Evolutionary conservation across 2,888 invertebrate genomes (phyloP), one percentile per base, ranked within the genome.

Genomic region (Mythimna pallens): DNA sequence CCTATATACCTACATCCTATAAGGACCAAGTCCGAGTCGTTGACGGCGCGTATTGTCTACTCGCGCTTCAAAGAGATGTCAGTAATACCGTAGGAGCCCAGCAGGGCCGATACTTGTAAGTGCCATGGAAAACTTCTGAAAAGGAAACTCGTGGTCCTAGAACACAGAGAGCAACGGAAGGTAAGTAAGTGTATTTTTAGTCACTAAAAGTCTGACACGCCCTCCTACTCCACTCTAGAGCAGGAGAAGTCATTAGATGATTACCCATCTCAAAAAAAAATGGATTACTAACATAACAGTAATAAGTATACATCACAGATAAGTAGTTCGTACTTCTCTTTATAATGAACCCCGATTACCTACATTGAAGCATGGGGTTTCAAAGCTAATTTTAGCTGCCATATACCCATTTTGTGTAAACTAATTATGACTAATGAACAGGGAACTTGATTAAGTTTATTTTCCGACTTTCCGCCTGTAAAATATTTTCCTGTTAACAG

Each of bases 401-500:
- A 76, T 50, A 30, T 65, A 73, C 66, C n/a, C 54, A 22, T 36
- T 57, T 36, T 34, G 8, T 57, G 0, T 55, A 25, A 36, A 57
- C 14, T 22, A 76, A 73, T 47, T 30, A 55, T 14, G 20, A 4
- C 14, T 52, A 52, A 52, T n/a, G 20, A 52, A 52, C 10, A 55
- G 25, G 22, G 12, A 12, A 20, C 22, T 34, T 34, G 0, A 25
- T 17, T 54, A 25, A 14, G 7, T 59, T 40, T 63, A 54, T 34
- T 62, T 43, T 10, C 50, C n/a, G 8, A 65, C 10, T 66, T 22
- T 22, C 36, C 6, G 47, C 17, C 3, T 22, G 47, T 73, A 65
- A 65, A 76, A 73, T n/a, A 34, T 43, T 52, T n/a, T 34, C 3
- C 34, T 52, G 30, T 6, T 12, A 7, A 9, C 5, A 17, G 25